These are phyloP conservation scores for Pammene fasciana DNA, from an alignment of 2,888 invertebrate genomes.

Conservation along the genomic window DNA sequence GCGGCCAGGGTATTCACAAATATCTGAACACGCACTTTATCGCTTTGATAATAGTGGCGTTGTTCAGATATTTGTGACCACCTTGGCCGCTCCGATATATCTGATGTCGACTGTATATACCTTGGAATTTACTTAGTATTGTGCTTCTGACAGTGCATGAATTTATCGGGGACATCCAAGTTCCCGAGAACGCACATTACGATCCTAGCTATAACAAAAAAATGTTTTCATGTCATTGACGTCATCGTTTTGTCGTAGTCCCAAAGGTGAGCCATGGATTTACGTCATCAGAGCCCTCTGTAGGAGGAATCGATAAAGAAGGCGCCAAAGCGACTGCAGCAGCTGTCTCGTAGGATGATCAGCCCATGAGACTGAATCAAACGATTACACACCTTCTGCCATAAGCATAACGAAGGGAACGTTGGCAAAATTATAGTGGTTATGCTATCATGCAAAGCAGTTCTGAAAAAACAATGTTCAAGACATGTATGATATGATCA, in stretches of 20 bases:
- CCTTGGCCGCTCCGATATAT: too few relatives aligned
- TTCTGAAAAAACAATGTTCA: background rate
- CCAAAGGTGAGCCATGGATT: background rate
- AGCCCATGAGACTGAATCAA: background rate
- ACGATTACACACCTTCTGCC: background rate
- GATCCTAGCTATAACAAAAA: too few relatives aligned
- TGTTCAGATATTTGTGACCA: too few relatives aligned
- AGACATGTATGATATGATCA: too few relatives aligned
- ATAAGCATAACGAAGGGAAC: background rate
- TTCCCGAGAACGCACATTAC: too few relatives aligned
- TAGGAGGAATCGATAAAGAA: background rate
- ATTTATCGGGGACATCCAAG: too few relatives aligned
- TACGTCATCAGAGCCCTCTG: background rate
- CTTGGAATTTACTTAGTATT: too few relatives aligned
- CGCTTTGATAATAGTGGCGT: too few relatives aligned
- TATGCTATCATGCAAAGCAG: background rate
- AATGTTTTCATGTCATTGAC: background rate
- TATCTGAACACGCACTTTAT: too few relatives aligned
- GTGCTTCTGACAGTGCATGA: too few relatives aligned
- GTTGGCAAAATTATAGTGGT: background rate
- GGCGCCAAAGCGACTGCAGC: conserved; percentile 18
- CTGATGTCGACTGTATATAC: too few relatives aligned
- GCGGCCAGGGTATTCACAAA: too few relatives aligned
- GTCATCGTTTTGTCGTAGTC: conserved; percentile 1
- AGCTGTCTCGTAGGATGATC: background rate